Percentiles rank a stretch among this genome's conserved stretches.
phyloP scores from a whole-genome alignment of 2,888 invertebrate species.

The Trilocha varians region DNA sequence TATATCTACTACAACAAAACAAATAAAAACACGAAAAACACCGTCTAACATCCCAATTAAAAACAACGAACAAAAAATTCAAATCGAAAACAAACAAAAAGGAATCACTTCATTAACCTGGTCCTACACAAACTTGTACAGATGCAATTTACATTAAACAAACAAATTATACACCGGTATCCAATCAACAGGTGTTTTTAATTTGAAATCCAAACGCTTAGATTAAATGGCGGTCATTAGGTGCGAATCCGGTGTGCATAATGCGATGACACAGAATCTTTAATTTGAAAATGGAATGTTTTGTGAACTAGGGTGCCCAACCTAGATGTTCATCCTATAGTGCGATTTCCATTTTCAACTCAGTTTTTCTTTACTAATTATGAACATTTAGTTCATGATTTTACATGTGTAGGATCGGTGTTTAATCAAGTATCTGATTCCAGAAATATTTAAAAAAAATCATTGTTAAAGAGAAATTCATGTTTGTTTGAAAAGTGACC shows the following conservation, averaged over 20 bases:
- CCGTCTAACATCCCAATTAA: not conserved
- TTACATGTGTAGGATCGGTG: no score
- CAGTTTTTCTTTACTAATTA: no score
- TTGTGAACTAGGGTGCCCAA: no score
- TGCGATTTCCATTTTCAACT: no score
- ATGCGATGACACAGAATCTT: conserved; percentile 22
- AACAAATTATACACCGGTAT: conserved; percentile 45
- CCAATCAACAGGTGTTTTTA: conserved; percentile 57
- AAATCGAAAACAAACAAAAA: conserved; percentile 2
- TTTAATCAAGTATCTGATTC: no score
- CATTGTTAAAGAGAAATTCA: no score
- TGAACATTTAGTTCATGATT: no score
- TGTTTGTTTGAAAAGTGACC: no score
- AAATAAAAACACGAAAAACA: no score
- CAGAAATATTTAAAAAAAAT: no score
- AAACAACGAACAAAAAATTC: not conserved
- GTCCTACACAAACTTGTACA: conserved; percentile 29
- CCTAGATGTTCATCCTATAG: no score
- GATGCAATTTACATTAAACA: conserved; percentile 50
- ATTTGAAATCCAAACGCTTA: conserved; percentile 52
- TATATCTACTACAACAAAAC: no score
- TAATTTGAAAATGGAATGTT: conserved; percentile 21
- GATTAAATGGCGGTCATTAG: conserved; percentile 36
- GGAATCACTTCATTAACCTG: conserved; percentile 36
- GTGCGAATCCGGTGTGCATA: conserved; percentile 20